Conservation (phyloP, 1,140 invertebrate species). For the Drosophila orena region DNA sequence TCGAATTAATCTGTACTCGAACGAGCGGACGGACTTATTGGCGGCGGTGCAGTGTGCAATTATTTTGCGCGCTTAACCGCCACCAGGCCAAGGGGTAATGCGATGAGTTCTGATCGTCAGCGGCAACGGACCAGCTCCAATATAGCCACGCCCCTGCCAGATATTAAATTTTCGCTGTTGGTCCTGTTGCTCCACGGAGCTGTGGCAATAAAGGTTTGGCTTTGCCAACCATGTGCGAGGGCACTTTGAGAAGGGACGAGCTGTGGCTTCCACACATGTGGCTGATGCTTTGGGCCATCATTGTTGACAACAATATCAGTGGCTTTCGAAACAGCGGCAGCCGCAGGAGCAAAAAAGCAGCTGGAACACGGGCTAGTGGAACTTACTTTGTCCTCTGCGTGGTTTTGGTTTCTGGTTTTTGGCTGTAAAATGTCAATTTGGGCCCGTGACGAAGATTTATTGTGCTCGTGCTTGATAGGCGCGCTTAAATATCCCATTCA, state of each 20-base stretch:
- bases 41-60: constrained; percentile 40
- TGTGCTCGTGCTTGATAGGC: constrained; percentile 63
- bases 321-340: constrained; percentile 55
- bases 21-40: neutral
- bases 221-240: constrained; percentile 29
- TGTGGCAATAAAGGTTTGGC: constrained; percentile 59
- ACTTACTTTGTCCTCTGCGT: constrained; percentile 62
- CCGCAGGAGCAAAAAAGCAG: constrained; percentile 28
- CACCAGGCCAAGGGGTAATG: constrained; percentile 58
- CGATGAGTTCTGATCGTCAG: constrained; percentile 67
- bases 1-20: neutral
- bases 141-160: constrained; percentile 49
- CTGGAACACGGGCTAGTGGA: constrained; percentile 29
- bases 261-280: constrained; percentile 73
- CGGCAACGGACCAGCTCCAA: constrained; percentile 67
- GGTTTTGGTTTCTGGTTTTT: constrained; percentile 46
- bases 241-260: constrained; percentile 64
- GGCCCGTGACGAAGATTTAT: constrained; percentile 82
- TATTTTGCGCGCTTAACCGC: constrained; percentile 55
- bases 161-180: constrained; percentile 70
- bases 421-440: constrained; percentile 84
- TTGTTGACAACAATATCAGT: constrained; percentile 80
- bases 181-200: constrained; percentile 21
- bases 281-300: constrained; percentile 80
- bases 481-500: constrained; percentile 54